Evolutionary conservation across 2,113 vertebrate genomes (phyloP).

Genomic region (Paradoxurus hermaphroditus): DNA sequence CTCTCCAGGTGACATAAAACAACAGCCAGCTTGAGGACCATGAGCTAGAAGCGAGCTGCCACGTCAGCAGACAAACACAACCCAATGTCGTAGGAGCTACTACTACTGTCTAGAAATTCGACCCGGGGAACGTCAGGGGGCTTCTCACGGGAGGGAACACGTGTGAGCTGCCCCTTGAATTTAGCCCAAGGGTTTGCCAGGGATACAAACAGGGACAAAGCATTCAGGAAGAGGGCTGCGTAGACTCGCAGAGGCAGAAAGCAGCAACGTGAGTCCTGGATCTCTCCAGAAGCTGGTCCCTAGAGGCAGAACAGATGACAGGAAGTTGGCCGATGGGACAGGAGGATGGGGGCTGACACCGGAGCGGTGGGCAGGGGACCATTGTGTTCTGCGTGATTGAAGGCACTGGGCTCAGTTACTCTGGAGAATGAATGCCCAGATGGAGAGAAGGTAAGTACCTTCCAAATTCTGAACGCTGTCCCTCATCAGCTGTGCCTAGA

Average conservation of each 20-base stretch:
- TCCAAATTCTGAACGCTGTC: neutral
- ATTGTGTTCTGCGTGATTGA: neutral
- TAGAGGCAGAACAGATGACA: neutral
- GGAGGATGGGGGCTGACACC: no score
- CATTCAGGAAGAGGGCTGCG: neutral
- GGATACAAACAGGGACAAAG: neutral
- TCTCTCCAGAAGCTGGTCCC: neutral
- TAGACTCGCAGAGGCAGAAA: neutral
- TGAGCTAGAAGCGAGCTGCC: neutral
- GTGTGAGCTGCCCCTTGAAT: neutral
- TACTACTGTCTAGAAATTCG: neutral
- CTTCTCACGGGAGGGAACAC: neutral
- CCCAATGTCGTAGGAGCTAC: rapidly evolving
- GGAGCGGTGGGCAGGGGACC: neutral
- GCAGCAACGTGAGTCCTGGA: neutral
- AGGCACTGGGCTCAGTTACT: neutral
- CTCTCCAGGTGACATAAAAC: neutral
- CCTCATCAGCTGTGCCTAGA: neutral
- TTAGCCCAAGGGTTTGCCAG: neutral
- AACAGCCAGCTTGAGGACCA: neutral
- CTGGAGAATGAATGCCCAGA: neutral
- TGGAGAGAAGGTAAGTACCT: neutral
- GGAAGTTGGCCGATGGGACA: neutral
- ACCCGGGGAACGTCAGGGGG: neutral
- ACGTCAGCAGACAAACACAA: rapidly evolving